phyloP scores from a whole-genome alignment of 2,113 vertebrate genomes.

The Catharus bicknelli region DNA sequence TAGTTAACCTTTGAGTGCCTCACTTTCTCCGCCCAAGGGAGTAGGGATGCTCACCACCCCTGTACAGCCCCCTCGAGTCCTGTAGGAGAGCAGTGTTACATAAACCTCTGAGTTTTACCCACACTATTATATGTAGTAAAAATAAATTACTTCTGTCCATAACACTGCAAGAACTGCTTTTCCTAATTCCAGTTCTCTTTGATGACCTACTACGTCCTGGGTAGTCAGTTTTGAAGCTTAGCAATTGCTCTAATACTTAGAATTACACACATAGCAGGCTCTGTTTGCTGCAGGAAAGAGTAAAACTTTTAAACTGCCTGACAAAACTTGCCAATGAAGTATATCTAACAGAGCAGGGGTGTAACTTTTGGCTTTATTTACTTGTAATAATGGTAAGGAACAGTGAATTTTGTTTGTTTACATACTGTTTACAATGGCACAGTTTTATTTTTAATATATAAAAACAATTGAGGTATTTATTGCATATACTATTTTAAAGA shows the following conservation, averaged over 20 bases:
- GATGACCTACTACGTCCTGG: background rate
- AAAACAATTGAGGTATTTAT: constrained; percentile 94
- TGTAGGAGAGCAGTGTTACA: background rate
- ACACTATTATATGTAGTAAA: background rate
- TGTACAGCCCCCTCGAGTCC: background rate
- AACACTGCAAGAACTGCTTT: constrained; percentile 48
- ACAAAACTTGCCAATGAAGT: constrained; percentile 78
- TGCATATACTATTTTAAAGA: constrained; percentile 96
- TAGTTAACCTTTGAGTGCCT: background rate
- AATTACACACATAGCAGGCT: constrained; percentile 63
- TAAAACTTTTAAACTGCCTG: constrained; percentile 88
- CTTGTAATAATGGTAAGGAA: constrained; percentile 82
- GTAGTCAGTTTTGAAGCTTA: constrained; percentile 53
- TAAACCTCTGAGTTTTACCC: background rate
- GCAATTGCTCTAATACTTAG: constrained; percentile 19
- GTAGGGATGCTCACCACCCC: background rate
- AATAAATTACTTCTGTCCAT: background rate
- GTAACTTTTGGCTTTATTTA: constrained; percentile 77
- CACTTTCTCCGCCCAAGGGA: background rate
- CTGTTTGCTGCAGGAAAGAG: constrained; percentile 81
- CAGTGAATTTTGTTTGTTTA: constrained; percentile 96
- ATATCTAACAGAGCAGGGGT: constrained; percentile 76
- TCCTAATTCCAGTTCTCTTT: constrained; percentile 28
- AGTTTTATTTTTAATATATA: constrained; percentile 92
- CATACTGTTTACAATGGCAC: constrained; percentile 99